Evolutionary conservation across 2,888 invertebrate species (phyloP).

Genomic region (Tipula lateralis): DNA sequence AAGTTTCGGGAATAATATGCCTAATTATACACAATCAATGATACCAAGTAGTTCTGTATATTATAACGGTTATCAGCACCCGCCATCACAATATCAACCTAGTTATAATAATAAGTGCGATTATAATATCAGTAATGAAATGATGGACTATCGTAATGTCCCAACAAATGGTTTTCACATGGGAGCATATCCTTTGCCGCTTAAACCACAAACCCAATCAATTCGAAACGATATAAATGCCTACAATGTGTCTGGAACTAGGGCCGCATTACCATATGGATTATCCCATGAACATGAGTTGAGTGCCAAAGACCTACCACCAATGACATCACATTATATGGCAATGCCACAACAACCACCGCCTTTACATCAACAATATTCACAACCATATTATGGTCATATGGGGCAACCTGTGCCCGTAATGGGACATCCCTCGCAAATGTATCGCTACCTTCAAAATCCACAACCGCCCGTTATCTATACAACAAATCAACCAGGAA

Average conservation of each 20-base stretch:
- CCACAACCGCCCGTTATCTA: neutral
- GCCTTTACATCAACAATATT: conserved; percentile 32
- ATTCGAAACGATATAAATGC: neutral
- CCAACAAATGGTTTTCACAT: neutral
- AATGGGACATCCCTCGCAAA: neutral
- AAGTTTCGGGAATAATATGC: neutral
- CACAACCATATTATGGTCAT: conserved; percentile 27
- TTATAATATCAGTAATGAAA: neutral
- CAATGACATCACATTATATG: conserved; percentile 29
- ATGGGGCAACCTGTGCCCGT: neutral
- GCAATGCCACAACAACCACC: conserved; percentile 27
- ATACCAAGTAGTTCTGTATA: neutral
- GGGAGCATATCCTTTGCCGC: neutral
- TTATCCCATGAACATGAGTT: neutral
- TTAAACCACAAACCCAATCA: neutral
- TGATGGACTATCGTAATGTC: neutral
- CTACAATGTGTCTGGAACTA: neutral
- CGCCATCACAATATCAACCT: conserved; percentile 20
- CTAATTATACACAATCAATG: neutral
- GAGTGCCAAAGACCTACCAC: neutral
- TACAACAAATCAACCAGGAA: neutral
- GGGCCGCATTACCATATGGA: neutral
- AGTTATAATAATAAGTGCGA: conserved; percentile 26
- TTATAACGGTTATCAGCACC: neutral
- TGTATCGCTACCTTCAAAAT: neutral